These are phyloP conservation scores for Marmota flaviventris DNA, from an alignment of 2,113 vertebrate genomes.

Conservation along the genomic window DNA sequence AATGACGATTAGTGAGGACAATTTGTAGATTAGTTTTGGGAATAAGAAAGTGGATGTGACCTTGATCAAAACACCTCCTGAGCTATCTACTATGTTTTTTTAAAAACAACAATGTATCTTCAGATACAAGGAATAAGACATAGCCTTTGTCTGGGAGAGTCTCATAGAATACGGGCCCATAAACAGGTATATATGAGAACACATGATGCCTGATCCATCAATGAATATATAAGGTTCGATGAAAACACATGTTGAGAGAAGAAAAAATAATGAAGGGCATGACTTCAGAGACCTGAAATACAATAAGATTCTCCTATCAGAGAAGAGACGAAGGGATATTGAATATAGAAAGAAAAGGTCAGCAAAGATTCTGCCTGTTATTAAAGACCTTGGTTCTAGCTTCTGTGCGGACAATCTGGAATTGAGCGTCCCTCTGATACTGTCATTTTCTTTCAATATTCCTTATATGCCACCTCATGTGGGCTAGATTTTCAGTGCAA, in stretches of 20 bases:
- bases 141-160: background rate
- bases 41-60: background rate
- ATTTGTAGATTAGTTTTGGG: background rate
- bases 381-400: background rate
- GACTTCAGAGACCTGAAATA: conserved; percentile 4
- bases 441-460: background rate
- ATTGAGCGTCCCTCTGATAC: background rate
- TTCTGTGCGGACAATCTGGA: background rate
- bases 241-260: background rate
- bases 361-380: background rate
- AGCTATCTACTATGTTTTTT: background rate
- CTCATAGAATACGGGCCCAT: background rate
- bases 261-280: background rate
- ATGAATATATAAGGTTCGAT: background rate
- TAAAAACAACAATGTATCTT: background rate
- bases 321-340: background rate
- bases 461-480: background rate
- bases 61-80: background rate
- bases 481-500: background rate
- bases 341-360: background rate
- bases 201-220: background rate
- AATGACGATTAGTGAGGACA: background rate
- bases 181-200: background rate
- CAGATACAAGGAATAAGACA: background rate
- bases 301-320: background rate